Base-by-base conservation (phyloP, 2,888 invertebrate species). In the Habrosyne pyritoides region DNA sequence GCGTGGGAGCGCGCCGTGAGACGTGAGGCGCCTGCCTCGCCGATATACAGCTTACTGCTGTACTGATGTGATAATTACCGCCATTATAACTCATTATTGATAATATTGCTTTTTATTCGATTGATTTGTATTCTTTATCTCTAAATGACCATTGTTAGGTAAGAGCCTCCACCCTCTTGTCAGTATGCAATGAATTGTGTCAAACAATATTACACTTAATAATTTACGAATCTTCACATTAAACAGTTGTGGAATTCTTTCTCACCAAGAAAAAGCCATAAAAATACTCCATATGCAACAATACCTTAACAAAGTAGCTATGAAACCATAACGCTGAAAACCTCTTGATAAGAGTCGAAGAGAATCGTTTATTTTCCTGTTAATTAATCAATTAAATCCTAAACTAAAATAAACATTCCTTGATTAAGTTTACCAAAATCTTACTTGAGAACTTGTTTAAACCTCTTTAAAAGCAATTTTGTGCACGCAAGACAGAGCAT, bases 1-100 rank as follows among this genome's bases (percentile, higher is more conserved):
- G 66, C 55, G 69, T 59, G 66, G 59, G 66, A 60, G 42, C 42
- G 50, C 33, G 42, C 21, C 49, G 21, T 36, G 36, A 36, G 36
- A 36, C 36, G 36, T 36, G 36, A 36, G 36, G 5, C 47, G 22
- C 26, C 28, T 26, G 18, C 36, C 14, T 52, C 59, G 56, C 47
- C 53, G 54, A 64, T 62, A 64, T 62, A 67, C 55, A 55, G 57
- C 67, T 67, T 59, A 64, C 47, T 50, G 62, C 55, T 54, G 54
- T n/a, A 50, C 58, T 59, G 55, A 22, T 61, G 67, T 60, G 55
- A 30, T 8, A 14, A 47, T 22, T 53, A 47, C 47, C n/a, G 48
- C 48, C n/a, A 42, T 42, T 42, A 42, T 42, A 42, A 42, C n/a
- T 5, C 33, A 30, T 36, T 1, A 36, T 36, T 12, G 14, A 5